A percentile compares a stretch with the other conserved stretches of the same genome.
phyloP scores from a whole-genome alignment of 53 echinoderm and acorn worm genomes.

The Paracentrotus lividus region DNA sequence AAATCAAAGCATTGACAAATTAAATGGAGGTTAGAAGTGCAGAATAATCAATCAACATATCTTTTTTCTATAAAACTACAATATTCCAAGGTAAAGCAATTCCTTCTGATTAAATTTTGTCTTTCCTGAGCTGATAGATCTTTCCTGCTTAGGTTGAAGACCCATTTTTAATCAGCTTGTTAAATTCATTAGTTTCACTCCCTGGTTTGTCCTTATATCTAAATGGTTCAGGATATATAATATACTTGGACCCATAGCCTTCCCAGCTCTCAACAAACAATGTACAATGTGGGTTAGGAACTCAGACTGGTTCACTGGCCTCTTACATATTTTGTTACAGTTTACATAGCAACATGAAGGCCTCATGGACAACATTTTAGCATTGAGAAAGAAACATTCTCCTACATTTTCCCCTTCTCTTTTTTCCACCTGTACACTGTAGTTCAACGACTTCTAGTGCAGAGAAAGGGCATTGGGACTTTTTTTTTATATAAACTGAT shows the following conservation, averaged over 20 bases:
- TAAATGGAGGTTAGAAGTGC: neutral
- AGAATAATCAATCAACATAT: neutral
- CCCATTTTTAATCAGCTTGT: neutral
- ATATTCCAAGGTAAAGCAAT: constrained; percentile 26
- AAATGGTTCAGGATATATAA: neutral
- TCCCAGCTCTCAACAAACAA: too few relatives aligned
- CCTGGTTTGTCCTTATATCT: neutral
- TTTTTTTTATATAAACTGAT: too few relatives aligned
- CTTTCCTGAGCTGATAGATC: neutral
- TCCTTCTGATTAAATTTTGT: constrained; percentile 20
- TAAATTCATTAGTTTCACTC: neutral
- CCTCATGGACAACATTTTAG: neutral
- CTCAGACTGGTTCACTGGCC: neutral
- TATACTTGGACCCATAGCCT: too few relatives aligned
- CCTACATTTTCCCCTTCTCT: neutral
- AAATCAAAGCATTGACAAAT: constrained; percentile 3
- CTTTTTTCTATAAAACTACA: neutral
- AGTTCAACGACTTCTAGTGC: constrained; percentile 13
- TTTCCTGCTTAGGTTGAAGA: neutral
- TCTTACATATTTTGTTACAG: neutral
- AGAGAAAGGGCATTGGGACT: neutral
- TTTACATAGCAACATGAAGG: neutral
- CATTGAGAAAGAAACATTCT: constrained; percentile 1
- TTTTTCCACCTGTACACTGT: neutral
- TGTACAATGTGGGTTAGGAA: neutral